Evolutionary conservation across 2,888 invertebrate genomes (phyloP).

Genomic region (Erebia palarica): DNA sequence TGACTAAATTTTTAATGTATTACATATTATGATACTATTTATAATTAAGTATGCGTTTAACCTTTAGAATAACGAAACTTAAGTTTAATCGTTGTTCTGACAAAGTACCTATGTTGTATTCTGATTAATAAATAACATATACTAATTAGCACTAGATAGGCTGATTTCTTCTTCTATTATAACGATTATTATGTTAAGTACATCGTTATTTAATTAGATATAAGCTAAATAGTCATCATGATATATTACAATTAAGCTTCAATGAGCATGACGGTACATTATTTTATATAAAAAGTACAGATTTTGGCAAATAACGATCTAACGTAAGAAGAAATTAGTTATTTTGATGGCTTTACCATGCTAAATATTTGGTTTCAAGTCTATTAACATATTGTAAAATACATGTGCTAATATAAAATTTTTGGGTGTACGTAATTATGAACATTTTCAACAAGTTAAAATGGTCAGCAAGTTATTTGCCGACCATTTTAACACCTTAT

Average conservation of each 20-base stretch:
- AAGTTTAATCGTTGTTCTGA: too few species aligned
- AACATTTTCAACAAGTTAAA: too few species aligned
- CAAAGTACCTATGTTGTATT: background rate
- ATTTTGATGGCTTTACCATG: too few species aligned
- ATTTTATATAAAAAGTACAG: background rate
- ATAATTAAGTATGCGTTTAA: constrained; percentile 9
- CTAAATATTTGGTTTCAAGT: too few species aligned
- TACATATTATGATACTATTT: background rate
- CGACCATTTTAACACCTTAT: background rate
- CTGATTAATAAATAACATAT: background rate
- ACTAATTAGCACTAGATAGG: background rate
- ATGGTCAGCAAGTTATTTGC: too few species aligned
- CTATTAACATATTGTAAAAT: too few species aligned
- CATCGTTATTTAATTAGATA: background rate
- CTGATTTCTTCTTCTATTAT: background rate
- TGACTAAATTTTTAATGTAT: background rate
- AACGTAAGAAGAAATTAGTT: too few species aligned
- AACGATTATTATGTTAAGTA: background rate
- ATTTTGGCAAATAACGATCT: too few species aligned
- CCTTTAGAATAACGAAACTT: background rate
- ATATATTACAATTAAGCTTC: background rate
- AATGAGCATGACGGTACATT: background rate
- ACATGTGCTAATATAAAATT: too few species aligned
- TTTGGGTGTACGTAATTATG: too few species aligned
- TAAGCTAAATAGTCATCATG: background rate